Evolutionary conservation across 2,888 invertebrate species (phyloP).

Genomic region (Ischnura elegans): DNA sequence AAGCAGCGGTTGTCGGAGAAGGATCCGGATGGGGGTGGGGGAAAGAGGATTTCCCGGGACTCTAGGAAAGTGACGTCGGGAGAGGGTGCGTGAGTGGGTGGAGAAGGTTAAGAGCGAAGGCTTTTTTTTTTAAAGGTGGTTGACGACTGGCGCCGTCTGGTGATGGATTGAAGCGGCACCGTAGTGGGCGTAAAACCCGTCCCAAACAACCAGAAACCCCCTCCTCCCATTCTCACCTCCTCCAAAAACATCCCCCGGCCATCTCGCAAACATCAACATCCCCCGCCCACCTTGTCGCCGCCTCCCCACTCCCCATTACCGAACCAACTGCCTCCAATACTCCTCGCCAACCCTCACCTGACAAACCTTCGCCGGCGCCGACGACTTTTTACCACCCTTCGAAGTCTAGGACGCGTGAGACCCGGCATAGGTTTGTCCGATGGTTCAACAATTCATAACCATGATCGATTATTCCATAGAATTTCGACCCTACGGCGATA

Average conservation of each 20-base stretch:
- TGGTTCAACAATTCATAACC: no score
- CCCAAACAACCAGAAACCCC: neutral
- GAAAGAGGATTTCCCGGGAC: neutral
- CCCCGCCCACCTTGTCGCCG: neutral
- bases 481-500: no score
- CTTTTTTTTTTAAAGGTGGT: constrained; percentile 33
- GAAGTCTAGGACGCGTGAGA: no score
- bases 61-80: constrained; percentile 5
- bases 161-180: constrained; percentile 48
- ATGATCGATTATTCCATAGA: no score
- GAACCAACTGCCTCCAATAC: no score
- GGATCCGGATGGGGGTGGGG: neutral
- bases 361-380: no score
- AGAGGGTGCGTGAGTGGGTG: no score
- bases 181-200: constrained; percentile 33
- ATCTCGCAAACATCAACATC: no score
- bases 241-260: neutral
- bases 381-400: no score
- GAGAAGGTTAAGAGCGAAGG: no score
- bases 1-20: neutral
- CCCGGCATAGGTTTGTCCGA: no score
- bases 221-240: neutral
- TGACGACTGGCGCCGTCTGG: constrained; percentile 62
- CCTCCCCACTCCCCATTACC: neutral
- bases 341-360: neutral